Conservation (phyloP, 1,140 invertebrate genomes). For the Lasioglossum albipes region DNA sequence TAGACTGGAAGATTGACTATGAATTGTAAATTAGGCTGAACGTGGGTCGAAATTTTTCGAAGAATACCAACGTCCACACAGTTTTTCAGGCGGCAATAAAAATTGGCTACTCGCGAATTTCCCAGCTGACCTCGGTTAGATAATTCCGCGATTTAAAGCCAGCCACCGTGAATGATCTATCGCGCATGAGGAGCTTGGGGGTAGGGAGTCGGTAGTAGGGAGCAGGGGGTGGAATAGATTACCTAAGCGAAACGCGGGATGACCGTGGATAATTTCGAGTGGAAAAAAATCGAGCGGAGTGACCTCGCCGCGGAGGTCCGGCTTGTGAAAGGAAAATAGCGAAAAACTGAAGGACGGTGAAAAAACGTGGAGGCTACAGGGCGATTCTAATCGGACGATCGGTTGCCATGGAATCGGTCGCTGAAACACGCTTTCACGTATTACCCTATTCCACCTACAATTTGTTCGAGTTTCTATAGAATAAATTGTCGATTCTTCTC, state of each 20-base stretch:
- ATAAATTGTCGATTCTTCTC: no score
- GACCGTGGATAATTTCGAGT: constrained; percentile 9
- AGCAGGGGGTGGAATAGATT: background rate
- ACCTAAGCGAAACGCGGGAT: constrained; percentile 8
- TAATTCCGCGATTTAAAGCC: constrained; percentile 6
- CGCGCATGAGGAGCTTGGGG: background rate
- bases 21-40: no score
- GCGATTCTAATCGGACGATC: background rate
- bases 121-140: background rate
- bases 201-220: background rate
- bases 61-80: no score
- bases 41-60: no score
- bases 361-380: background rate
- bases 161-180: constrained; percentile 13
- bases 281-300: background rate
- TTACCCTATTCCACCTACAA: background rate
- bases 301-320: background rate
- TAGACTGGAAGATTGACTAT: no score
- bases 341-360: background rate
- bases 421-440: no score
- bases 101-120: background rate
- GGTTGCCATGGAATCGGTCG: background rate
- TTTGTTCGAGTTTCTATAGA: background rate
- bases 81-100: no score
- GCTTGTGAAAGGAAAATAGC: background rate